Evolutionary conservation across 2,797 vertebrate genomes (phyloP).

Genomic region (Ficedula albicollis): DNA sequence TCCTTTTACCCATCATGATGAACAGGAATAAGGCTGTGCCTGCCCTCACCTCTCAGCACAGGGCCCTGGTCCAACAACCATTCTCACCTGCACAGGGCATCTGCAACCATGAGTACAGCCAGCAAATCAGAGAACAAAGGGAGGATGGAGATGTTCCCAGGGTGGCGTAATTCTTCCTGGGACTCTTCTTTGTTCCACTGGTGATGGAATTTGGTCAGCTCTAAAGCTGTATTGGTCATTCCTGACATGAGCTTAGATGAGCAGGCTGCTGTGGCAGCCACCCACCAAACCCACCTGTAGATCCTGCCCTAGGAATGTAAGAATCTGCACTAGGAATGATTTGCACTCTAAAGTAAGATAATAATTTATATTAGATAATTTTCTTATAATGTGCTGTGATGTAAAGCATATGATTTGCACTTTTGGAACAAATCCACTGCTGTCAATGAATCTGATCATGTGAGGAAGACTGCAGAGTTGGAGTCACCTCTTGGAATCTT

Average conservation of each 20-base stretch:
- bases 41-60: not conserved
- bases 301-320: not conserved
- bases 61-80: not conserved
- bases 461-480: not conserved
- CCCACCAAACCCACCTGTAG: accelerated
- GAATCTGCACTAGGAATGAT: not conserved
- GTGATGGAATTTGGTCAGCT: not conserved
- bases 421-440: not conserved
- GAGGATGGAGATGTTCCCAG: not conserved
- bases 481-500: not conserved
- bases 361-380: not conserved
- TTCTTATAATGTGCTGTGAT: not conserved
- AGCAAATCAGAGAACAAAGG: not conserved
- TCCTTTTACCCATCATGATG: not conserved
- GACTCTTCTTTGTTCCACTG: not conserved
- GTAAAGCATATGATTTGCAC: not conserved
- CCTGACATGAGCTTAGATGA: not conserved
- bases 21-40: not conserved
- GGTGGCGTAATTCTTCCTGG: not conserved
- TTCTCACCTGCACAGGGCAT: too few relatives aligned
- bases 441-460: not conserved
- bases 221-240: not conserved
- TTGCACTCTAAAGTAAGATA: not conserved
- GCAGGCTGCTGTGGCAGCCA: accelerated
- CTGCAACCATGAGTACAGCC: not conserved